Base-by-base conservation (phyloP, 2,888 invertebrate species). In the Alcis repandata region DNA sequence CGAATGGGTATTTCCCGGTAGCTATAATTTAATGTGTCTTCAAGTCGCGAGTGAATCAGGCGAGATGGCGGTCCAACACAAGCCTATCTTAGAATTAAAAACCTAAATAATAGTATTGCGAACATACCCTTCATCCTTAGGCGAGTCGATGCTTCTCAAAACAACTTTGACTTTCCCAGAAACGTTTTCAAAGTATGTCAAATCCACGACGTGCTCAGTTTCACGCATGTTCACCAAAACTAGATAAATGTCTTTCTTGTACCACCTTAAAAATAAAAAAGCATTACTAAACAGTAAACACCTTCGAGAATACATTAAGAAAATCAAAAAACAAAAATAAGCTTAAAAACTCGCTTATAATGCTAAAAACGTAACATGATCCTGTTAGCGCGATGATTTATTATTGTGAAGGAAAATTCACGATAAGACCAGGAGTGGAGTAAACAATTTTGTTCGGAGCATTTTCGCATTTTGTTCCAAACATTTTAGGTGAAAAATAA, bases 191-290 rank as follows among this genome's bases (percentile, higher is more conserved):
- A 92, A 91, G 72, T 89, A 86, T 13, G 86, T 87, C 66, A 92
- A 72, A 67, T 91, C 86, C 9, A 90, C 74, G 8, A 76, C 74
- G 49, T 90, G 72, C 1, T 83, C 83, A 1, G 67, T 72, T 9
- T 88, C 82, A 40, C 87, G 81, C 86, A 89, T 85, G 85, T 96
- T 96, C 22, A 95, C 87, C 1, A 95, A 80, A 2, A 95, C 93
- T 8, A 94, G 38, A 69, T 86, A 91, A 19, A 71, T 77, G 1
- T 87, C 79, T 11, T 74, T 75, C 0, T 86, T 74, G 72, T 88
- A 81, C 91, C 91, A 91, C 68, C 91, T 91, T 76, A 19, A 85
- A 83, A 46, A 46, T 41, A 59, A 54, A 56, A 56, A 13, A 46
- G 2, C 10, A 38, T 32, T 20, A 49, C 36, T 0, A n/a, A n/a